Evolutionary conservation across 2,888 invertebrate species (phyloP), one percentile per base, ranked within the genome.

Genomic region (Cephus spinipes): DNA sequence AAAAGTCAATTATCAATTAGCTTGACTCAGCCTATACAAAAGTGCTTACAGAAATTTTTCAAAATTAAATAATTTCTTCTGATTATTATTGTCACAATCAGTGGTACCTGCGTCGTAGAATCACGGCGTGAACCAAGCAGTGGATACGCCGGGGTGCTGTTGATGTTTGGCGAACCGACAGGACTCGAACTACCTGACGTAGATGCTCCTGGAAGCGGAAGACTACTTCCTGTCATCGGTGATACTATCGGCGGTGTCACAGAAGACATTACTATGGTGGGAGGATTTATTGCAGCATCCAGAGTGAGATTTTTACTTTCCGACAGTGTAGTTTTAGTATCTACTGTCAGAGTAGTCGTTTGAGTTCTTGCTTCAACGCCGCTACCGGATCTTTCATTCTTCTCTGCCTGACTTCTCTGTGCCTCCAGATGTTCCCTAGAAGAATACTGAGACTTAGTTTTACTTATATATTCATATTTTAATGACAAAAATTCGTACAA

Each of bases 201-300:
- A 73, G 94, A 92, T 74, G 92, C 93, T 0, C 93, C 92, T 0
- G 94, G 93, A 12, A 91, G 85, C 40, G 91, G 89, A 77, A 90
- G 87, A 79, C 82, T 89, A 75, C 86, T 89, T 35, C 85, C 83
- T 31, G 93, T 93, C 0, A 96, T 95, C 0, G 97, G 96, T 68
- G 96, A 96, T 1, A 96, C 95, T 12, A 96, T 94, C 73, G 96
- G 96, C 30, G 97, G 96, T 68, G 96, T 96, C 32, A 97, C 96
- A 79, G 96, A 96, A 71, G 96, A 96, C 86, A 94, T 97, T 76
- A 97, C 95, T 80, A 97, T 97, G 32, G 96, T 96, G 6, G 97
- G 97, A 15, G 95, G 94, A 40, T 89, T 91, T 69, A 92, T 83
- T 6, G 87, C 86, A 31, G 90, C 82, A 6, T 90, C 90, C 35